Evolutionary conservation across 1,140 invertebrate genomes (phyloP).

Genomic region (Drosophila fuyamai): DNA sequence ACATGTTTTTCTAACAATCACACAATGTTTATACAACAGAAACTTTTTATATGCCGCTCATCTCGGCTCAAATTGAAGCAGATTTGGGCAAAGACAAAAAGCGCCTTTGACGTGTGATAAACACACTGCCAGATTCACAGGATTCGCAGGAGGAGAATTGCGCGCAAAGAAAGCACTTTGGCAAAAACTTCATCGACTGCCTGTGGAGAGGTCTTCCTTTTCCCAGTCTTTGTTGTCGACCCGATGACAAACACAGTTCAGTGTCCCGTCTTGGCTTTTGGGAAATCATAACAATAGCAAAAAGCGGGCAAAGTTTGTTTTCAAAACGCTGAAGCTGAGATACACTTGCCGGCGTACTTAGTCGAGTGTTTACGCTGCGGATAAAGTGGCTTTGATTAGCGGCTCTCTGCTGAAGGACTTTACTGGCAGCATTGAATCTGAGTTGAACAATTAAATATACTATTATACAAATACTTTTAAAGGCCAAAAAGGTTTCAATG

Average conservation of each 20-base stretch:
- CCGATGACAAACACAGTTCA: slow-evolving; percentile 74
- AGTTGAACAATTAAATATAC: slow-evolving; percentile 5
- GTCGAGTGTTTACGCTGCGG: slow-evolving; percentile 30
- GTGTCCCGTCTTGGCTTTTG: slow-evolving; percentile 46
- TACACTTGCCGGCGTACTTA: slow-evolving; percentile 54
- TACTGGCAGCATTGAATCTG: background rate
- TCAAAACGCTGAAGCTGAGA: slow-evolving; percentile 54
- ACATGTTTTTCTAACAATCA: slow-evolving; percentile 83
- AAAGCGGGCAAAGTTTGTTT: slow-evolving; percentile 43
- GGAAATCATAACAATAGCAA: slow-evolving; percentile 69
- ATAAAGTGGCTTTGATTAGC: slow-evolving; percentile 51
- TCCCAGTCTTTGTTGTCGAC: slow-evolving; percentile 20
- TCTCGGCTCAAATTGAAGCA: slow-evolving; percentile 71
- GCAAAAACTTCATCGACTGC: slow-evolving; percentile 66
- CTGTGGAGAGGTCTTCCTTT: slow-evolving; percentile 39
- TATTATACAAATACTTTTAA: too few relatives aligned
- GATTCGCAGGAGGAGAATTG: slow-evolving; percentile 1
- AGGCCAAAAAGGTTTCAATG: too few relatives aligned
- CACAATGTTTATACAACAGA: slow-evolving; percentile 80
- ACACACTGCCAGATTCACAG: slow-evolving; percentile 32
- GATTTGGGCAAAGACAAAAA: slow-evolving; percentile 81
- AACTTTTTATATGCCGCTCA: slow-evolving; percentile 72
- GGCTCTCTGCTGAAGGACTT: slow-evolving; percentile 6
- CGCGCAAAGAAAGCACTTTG: slow-evolving; percentile 62
- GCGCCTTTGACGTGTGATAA: slow-evolving; percentile 79